A percentile compares a stretch with the other conserved stretches of the same genome.
Conservation (phyloP, 2,888 invertebrate genomes). For the Molanna angustata region DNA sequence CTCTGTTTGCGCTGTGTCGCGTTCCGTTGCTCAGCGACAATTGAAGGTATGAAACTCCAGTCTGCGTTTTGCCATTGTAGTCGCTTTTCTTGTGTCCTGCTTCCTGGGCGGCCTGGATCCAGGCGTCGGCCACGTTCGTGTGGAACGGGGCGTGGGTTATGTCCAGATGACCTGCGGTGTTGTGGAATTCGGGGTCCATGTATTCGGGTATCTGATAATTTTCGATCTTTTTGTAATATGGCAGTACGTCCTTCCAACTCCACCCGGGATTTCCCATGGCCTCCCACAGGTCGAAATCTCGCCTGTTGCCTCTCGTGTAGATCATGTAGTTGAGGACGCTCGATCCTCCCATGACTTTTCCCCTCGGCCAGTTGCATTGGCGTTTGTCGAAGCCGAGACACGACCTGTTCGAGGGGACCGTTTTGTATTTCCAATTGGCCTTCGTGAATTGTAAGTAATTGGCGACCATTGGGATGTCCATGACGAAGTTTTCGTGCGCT, state of each 20-base stretch:
- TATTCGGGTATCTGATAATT: constrained; percentile 60
- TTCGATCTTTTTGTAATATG: constrained; percentile 78
- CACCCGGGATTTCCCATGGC: constrained; percentile 68
- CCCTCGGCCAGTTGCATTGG: constrained; percentile 76
- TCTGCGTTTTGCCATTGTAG: constrained; percentile 60
- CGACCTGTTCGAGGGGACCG: constrained; percentile 68
- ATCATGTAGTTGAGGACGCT: constrained; percentile 81
- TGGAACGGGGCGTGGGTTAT: constrained; percentile 55
- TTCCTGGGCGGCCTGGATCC: constrained; percentile 62
- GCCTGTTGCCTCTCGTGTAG: constrained; percentile 66
- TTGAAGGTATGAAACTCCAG: constrained; percentile 62
- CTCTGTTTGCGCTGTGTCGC: constrained; percentile 64
- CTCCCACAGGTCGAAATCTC: constrained; percentile 77
- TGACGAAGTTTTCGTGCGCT: constrained; percentile 63
- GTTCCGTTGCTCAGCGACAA: constrained; percentile 64
- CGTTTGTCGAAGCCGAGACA: constrained; percentile 73
- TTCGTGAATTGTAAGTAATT: constrained; percentile 69
- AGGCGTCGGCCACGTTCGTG: constrained; percentile 52
- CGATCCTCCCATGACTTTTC: constrained; percentile 80
- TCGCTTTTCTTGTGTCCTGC: constrained; percentile 59
- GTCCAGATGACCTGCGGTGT: constrained; percentile 55
- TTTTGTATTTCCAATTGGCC: constrained; percentile 80
- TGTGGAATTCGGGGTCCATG: constrained; percentile 53
- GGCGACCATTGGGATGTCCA: constrained; percentile 74
- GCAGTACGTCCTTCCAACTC: constrained; percentile 68